A percentile compares a stretch with the other conserved stretches of the same genome.
These are phyloP conservation scores for Macrotrachela quadricornifera DNA, from an alignment of 1,140 invertebrate species.

Conservation along the genomic window DNA sequence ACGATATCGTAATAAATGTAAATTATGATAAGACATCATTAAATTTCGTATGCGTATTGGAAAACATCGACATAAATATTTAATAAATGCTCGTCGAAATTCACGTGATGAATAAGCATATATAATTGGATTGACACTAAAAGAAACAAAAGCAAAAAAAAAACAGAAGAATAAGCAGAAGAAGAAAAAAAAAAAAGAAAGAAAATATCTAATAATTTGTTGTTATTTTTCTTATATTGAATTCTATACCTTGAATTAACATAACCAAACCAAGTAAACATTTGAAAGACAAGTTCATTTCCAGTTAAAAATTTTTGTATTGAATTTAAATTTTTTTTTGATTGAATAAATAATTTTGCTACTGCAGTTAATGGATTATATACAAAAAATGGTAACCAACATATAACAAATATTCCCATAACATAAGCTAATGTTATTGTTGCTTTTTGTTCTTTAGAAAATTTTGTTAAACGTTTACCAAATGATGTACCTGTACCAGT, in stretches of 20 bases:
- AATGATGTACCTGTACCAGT: no score
- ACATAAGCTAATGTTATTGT: slow-evolving; percentile 34
- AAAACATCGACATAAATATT: slow-evolving; percentile 12
- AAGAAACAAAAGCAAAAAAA: no score
- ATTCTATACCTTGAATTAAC: neutral
- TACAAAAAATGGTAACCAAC: slow-evolving; percentile 30
- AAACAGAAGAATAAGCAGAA: no score
- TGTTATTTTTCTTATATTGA: no score
- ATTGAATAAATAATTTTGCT: slow-evolving; percentile 10
- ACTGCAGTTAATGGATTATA: slow-evolving; percentile 23
- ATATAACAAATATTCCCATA: slow-evolving; percentile 27
- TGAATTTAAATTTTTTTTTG: neutral
- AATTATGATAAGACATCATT: no score
- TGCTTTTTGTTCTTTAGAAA: slow-evolving; percentile 35
- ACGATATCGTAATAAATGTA: no score
- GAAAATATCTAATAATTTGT: no score
- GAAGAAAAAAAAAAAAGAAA: no score
- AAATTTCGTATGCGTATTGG: no score
- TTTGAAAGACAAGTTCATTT: neutral
- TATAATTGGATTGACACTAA: slow-evolving; percentile 61
- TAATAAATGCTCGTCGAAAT: slow-evolving; percentile 49
- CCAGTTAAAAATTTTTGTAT: no score
- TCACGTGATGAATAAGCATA: slow-evolving; percentile 88
- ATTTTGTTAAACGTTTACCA: slow-evolving; percentile 34
- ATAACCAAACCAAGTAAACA: slow-evolving; percentile 8